Evolutionary conservation across 2,888 invertebrate genomes (phyloP), one percentile per base, ranked within the genome.

Genomic region (Lepidochitona cinerea): DNA sequence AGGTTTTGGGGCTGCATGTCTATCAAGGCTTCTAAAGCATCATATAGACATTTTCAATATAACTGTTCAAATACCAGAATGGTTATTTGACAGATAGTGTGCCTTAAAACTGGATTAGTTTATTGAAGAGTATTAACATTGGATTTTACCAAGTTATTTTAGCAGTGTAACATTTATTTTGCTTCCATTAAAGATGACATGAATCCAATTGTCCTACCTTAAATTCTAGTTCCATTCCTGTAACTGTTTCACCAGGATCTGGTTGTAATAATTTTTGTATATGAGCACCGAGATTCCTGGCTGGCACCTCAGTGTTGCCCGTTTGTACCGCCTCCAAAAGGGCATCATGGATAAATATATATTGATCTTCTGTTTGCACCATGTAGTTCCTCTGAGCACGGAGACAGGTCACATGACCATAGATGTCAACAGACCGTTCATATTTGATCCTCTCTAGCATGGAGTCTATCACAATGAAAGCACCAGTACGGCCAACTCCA

Each of bases 291-390:
- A 99, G 92, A 90, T 96, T 97, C 73, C 97, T 94, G 18, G 98
- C 98, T 0, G 98, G 96, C 36, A 99, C 96, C 92, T 99, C 99
- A 0, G 99, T 99, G 87, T 95, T 95, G 0, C 98, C 99, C 89
- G 98, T 98, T 78, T 97, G 95, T 7, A 98, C 97, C 4, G 99
- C 99, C 91, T 99, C 99, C 72, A 98, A 92, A 32, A 99, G 81
- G 1, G 99, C 97, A 89, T 99, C 99, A 90, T 99, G 98, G 83
- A 99, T 99, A 92, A 99, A 99, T 81, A 99, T 97, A 92, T 99
- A 99, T 91, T 99, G 99, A 92, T 98, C 98, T 91, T 98, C 98
- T 23, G 98, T 99, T 83, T 91, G 91, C 36, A 99, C 99, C 99
- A 99, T 99, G 92, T 99, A 99, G 92, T 99, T 99, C 71, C 99